Evolutionary conservation across 2,888 invertebrate species (phyloP), one percentile per base, ranked within the genome.

Genomic region (Apotomis betuletana): DNA sequence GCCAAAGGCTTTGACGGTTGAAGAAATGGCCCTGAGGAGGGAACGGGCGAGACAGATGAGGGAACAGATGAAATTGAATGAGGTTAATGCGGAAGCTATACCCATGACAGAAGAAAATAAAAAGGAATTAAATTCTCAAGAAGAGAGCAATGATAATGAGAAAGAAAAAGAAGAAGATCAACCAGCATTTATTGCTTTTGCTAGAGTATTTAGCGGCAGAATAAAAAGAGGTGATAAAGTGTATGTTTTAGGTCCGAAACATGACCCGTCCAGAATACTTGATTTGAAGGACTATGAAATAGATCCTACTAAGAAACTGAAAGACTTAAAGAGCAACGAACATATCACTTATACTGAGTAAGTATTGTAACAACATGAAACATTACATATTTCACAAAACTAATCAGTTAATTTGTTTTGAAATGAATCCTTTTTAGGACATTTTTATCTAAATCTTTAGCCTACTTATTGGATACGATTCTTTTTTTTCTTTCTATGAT

Each of bases 201-300:
- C 98, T 15, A 95, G 99, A 82, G 95, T 99, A 51, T 99, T 97
- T 86, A 98, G 98, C 86, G 99, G 99, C 3, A 96, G 94, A 68
- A 87, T 99, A 51, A 95, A 87, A 77, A 94, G 94, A 78, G 98
- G 98, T 6, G 95, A 96, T 81, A 95, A 95, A 81, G 90, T 99
- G 5, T 98, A 95, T 88, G 96, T 98, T 15, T 89, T 99, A 38
- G 96, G 97, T 12, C 97, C 98, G 1, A 97, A 98, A 87, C 98
- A 99, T 87, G 95, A 98, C 88, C 98, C 98, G 0, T 93, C 93
- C 61, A 90, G 92, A 76, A 93, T 94, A 69, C 85, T 95, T 80
- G 85, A 83, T 85, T 79, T 86, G 74, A 83, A 86, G 69, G 89
- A 92, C 62, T 91, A 89, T 75, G 78, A 83, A 70, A 80, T 94